Evolutionary conservation across 1,140 invertebrate genomes (phyloP).

Genomic region (Drosophila aff.): DNA sequence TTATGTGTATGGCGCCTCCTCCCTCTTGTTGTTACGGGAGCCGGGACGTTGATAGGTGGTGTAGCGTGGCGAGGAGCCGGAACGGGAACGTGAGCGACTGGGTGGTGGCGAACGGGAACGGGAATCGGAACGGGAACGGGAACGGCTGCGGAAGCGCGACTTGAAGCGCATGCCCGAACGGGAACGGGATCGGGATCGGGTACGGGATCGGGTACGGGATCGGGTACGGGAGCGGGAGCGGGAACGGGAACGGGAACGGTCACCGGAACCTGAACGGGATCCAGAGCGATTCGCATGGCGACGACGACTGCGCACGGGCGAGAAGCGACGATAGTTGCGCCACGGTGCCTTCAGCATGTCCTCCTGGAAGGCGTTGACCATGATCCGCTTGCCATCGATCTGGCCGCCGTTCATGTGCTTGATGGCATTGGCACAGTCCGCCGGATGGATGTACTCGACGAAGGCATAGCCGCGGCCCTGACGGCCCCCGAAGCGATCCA

Average conservation of each 20-base stretch:
- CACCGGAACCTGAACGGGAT: not conserved
- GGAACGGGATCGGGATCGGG: not conserved
- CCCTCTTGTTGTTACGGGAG: conserved; percentile 1
- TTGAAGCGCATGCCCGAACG: not conserved
- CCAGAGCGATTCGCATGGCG: not conserved
- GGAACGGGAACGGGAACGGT: not conserved
- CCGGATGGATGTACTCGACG: conserved; percentile 46
- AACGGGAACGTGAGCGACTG: not conserved
- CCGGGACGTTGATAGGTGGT: not conserved
- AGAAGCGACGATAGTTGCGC: conserved; percentile 49
- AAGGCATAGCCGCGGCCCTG: conserved; percentile 61
- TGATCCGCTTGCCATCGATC: conserved; percentile 52
- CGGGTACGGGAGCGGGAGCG: not conserved
- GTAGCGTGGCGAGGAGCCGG: conserved; percentile 12
- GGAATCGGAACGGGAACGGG: not conserved
- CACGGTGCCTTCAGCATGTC: conserved; percentile 38
- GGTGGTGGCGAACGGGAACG: not conserved
- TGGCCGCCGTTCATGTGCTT: conserved; percentile 61
- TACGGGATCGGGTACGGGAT: not conserved
- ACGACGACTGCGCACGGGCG: conserved; percentile 27
- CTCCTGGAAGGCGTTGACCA: conserved; percentile 51
- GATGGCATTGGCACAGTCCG: conserved; percentile 53
- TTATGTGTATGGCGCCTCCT: not conserved
- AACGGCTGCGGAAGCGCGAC: not conserved
- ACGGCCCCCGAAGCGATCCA: conserved; percentile 16